Percentiles rank a stretch among this genome's conserved stretches.
These are phyloP conservation scores for Melanargia galathea DNA, from an alignment of 2,888 invertebrate genomes.

Conservation along the genomic window DNA sequence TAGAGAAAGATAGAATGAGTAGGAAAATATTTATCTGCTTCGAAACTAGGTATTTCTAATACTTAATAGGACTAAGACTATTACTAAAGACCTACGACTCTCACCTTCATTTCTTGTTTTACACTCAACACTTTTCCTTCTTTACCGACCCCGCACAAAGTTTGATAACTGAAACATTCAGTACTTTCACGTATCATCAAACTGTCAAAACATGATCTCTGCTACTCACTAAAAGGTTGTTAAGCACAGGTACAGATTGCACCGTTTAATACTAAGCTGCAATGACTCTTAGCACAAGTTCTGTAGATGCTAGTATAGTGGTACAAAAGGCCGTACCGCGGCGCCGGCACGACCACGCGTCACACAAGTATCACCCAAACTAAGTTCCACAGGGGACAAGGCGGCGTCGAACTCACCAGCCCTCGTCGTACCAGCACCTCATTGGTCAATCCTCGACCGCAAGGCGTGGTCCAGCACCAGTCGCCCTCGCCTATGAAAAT, in stretches of 20 bases:
- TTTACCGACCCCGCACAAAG: slow-evolving; percentile 41
- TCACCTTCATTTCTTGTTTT: slow-evolving; percentile 74
- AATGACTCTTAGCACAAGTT: not conserved
- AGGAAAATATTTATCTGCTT: too few relatives aligned
- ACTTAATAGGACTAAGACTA: too few relatives aligned
- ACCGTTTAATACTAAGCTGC: slow-evolving; percentile 21
- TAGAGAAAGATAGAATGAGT: too few relatives aligned
- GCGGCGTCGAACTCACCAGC: slow-evolving; percentile 49
- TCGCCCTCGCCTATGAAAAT: slow-evolving; percentile 51
- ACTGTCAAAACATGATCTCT: slow-evolving; percentile 51
- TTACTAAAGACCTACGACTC: too few relatives aligned
- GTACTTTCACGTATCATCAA: slow-evolving; percentile 47
- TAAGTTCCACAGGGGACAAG: slow-evolving; percentile 50
- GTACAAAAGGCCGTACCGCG: not conserved
- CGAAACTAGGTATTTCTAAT: too few relatives aligned
- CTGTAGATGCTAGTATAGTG: not conserved
- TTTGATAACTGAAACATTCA: slow-evolving; percentile 55
- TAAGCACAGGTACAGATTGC: not conserved
- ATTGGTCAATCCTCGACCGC: slow-evolving; percentile 51
- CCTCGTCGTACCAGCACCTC: slow-evolving; percentile 35
- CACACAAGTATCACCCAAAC: slow-evolving; percentile 55
- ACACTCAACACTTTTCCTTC: slow-evolving; percentile 65
- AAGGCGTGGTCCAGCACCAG: slow-evolving; percentile 46
- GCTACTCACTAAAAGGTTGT: slow-evolving; percentile 28
- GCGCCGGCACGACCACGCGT: slow-evolving; percentile 51